A percentile compares a stretch with the other conserved stretches of the same genome.
Conservation (phyloP, 2,113 vertebrate species). For the Notothenia coriiceps region DNA sequence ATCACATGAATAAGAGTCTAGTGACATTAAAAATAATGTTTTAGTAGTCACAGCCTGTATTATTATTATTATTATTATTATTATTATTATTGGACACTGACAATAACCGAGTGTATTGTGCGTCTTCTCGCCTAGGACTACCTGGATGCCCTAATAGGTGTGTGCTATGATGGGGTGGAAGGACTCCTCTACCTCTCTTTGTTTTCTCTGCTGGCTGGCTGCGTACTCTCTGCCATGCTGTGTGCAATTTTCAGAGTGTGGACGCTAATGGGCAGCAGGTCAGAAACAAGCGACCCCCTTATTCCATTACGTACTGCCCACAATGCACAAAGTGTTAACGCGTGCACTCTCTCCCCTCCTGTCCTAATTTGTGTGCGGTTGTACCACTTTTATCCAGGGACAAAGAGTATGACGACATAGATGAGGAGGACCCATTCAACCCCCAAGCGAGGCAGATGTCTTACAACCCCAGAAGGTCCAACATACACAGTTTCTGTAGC, state of each 20-base stretch:
- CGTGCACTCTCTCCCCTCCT: constrained; percentile 23
- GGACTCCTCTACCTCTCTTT: constrained; percentile 94
- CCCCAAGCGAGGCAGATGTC: constrained; percentile 88
- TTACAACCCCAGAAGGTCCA: constrained; percentile 86
- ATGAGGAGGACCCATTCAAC: constrained; percentile 96
- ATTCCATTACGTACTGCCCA: constrained; percentile 48
- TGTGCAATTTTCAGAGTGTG: constrained; percentile 86
- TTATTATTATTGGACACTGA: background rate
- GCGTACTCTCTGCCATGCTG: constrained; percentile 89
- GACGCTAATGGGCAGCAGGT: constrained; percentile 88
- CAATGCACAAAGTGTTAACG: constrained; percentile 47
- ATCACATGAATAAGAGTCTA: background rate
- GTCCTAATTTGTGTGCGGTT: constrained; percentile 13
- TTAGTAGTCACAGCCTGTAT: background rate
- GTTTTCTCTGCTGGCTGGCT: constrained; percentile 91
- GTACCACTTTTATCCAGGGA: constrained; percentile 81
- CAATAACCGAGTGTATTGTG: background rate
- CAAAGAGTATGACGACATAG: constrained; percentile 91
- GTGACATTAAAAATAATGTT: background rate
- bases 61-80: constrained; percentile 4
- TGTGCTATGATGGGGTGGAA: constrained; percentile 95
- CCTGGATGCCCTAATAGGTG: constrained; percentile 90
- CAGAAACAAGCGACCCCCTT: constrained; percentile 51
- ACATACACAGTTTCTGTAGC: constrained; percentile 96
- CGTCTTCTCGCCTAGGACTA: constrained; percentile 87